Base-by-base conservation (phyloP, 2,113 vertebrate genomes). In the Pangasianodon hypophthalmus region DNA sequence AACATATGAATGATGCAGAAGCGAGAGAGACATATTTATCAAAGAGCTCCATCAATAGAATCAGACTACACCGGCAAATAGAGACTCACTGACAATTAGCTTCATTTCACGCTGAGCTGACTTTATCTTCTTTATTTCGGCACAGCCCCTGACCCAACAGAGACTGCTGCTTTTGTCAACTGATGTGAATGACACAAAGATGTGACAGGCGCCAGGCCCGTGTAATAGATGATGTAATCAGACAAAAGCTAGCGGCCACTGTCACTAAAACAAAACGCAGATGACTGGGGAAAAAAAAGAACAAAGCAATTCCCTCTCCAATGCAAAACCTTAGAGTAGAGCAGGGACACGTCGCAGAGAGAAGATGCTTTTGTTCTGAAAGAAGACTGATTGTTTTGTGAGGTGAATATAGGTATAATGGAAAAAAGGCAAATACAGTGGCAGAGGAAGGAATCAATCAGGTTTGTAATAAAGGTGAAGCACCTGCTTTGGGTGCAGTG, bases 61-160 rank as follows among this genome's bases (percentile, higher is more conserved):
- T 50, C 50, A 82, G 50, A 60, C 82, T 2, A 5, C 50, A 11
- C 26, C 32, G n/a, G 29, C 18, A 0, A 18, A n/a, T 26, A 64
- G 75, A 87, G 41, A 88, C 60, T 67, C 56, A 46, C 60, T 52
- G 73, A 48, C 91, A 56, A 90, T 92, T 92, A 87, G 89, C 87
- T 73, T 52, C 0, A 64, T 69, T 87, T 89, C 82, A 87, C n/a
- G 48, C 67, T n/a, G 81, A 37, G 6, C 83, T 87, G 88, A 83
- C 90, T 92, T 50, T 86, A 62, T 94, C 89, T 67, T 32, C 89
- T 92, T 93, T 87, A 16, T 84, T 0, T 90, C 85, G 89, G 2
- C 64, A 84, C 18, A 64, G 62, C 46, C 41, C 32, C 91, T 89
- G 87, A 87, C 85, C 90, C 67, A 62, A 80, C 79, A 44, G 73